Evolutionary conservation across 2,113 vertebrate species (phyloP), one percentile per base, ranked within the genome.

Genomic region (Lophura nycthemera): DNA sequence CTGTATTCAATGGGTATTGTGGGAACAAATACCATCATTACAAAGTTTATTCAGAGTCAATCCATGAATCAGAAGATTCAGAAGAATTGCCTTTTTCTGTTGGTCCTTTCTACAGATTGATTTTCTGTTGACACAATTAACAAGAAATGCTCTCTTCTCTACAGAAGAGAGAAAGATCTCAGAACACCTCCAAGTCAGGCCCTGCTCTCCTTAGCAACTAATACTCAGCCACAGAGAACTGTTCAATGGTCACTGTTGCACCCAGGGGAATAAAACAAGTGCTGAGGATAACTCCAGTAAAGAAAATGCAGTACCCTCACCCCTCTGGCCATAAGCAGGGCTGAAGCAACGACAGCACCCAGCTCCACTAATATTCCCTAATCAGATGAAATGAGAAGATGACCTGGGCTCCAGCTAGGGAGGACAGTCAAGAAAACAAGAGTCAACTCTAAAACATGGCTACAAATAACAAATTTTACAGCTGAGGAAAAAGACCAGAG

Each of bases 21-120:
- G 54, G 77, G 54, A 92, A 83, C 89, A 94, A 94, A 89, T 3
- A 8, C 82, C 69, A 70, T 86, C 84, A 71, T 87, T 89, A 52
- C 48, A 71, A 3, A 78, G 57, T 20, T 74, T 22, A 22, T 75
- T 78, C 57, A 61, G 74, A 89, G 65, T 56, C 38, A 75, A 43
- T 29, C 63, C 63, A 75, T 91, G 81, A 83, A 93, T 79, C 66
- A 78, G 45, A 65, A 59, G 57, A 72, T 75, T 52, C 48, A 56
- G 48, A 83, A 59, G 4, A 0, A 60, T 72, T 52, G 42, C 21
- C 7, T 7, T 56, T 82, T 48, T 92, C 77, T 30, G 38, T 43
- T 74, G 29, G 10, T 40, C 52, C 43, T 86, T 89, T 91, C 52
- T 54, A 82, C 22, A 56, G 86, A 25, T 57, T 82, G 60, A 29